phyloP scores from a whole-genome alignment of 2,113 vertebrate species.

The Strigops habroptila region DNA sequence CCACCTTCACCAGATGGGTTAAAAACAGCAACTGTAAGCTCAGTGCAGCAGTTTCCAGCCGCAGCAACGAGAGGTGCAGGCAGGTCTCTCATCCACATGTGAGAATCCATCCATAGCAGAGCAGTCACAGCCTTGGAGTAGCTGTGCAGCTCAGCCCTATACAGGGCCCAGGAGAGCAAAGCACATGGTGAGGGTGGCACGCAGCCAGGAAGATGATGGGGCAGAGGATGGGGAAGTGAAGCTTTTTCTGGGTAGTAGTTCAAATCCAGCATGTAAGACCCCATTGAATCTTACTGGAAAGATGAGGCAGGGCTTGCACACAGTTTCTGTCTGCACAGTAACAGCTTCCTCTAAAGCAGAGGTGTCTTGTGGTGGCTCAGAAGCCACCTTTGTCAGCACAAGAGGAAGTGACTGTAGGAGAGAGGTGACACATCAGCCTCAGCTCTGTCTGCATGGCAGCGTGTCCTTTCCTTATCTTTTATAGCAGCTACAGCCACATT shows the following conservation, averaged over 20 bases:
- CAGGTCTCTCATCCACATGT: not conserved
- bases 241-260: not conserved
- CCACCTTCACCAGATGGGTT: not conserved
- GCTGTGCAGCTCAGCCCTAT: not conserved
- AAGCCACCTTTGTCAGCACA: not conserved
- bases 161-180: not conserved
- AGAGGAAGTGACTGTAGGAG: not conserved
- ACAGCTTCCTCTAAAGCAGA: not conserved
- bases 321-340: not conserved
- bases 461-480: not conserved
- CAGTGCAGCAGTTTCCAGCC: not conserved
- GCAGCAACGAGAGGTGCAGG: not conserved
- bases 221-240: not conserved
- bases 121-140: not conserved
- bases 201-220: not conserved
- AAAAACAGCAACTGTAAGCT: not conserved
- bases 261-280: not conserved
- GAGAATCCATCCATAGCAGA: not conserved
- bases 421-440: not conserved
- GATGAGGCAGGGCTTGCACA: not conserved
- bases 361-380: fast-evolving
- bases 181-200: fast-evolving
- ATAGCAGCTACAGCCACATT: not conserved
- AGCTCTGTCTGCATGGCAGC: not conserved
- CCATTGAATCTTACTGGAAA: not conserved